These are phyloP conservation scores for Drosophila ohnishii DNA, from an alignment of 1,140 invertebrate genomes.

Conservation along the genomic window DNA sequence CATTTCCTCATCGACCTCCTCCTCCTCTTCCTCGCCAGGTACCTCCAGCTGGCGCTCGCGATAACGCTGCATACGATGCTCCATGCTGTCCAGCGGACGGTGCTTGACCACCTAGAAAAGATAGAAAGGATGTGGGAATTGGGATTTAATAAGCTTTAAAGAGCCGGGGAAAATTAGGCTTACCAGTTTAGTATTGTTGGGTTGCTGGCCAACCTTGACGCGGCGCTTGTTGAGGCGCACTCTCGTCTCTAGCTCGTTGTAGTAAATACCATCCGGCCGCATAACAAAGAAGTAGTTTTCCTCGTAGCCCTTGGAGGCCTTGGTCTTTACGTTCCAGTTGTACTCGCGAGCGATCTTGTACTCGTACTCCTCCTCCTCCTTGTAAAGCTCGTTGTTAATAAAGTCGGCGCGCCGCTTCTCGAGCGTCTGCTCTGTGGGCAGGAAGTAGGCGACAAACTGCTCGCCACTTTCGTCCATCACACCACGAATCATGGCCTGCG, in stretches of 20 bases:
- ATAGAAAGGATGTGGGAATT: background rate
- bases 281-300: constrained; percentile 99
- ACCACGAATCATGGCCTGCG: constrained; percentile 99
- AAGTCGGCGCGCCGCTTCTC: constrained; percentile 93
- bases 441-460: constrained; percentile 99
- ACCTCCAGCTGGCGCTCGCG: constrained; percentile 95
- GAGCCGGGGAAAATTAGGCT: constrained; percentile 2
- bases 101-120: constrained; percentile 90
- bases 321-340: constrained; percentile 99
- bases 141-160: too few relatives aligned
- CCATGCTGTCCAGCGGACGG: constrained; percentile 92
- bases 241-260: constrained; percentile 98
- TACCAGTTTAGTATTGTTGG: constrained; percentile 86
- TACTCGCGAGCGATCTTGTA: constrained; percentile 98
- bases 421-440: constrained; percentile 96
- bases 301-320: constrained; percentile 98
- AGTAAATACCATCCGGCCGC: constrained; percentile 95
- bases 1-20: constrained; percentile 87
- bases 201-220: constrained; percentile 89
- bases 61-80: constrained; percentile 93
- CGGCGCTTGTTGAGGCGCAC: constrained; percentile 95
- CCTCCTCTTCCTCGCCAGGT: constrained; percentile 91
- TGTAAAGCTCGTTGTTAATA: constrained; percentile 90
- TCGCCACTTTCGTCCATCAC: constrained; percentile 99
- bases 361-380: constrained; percentile 96